Evolutionary conservation across 2,888 invertebrate species (phyloP), one percentile per base, ranked within the genome.

Genomic region (Leptogaster cylindrica): DNA sequence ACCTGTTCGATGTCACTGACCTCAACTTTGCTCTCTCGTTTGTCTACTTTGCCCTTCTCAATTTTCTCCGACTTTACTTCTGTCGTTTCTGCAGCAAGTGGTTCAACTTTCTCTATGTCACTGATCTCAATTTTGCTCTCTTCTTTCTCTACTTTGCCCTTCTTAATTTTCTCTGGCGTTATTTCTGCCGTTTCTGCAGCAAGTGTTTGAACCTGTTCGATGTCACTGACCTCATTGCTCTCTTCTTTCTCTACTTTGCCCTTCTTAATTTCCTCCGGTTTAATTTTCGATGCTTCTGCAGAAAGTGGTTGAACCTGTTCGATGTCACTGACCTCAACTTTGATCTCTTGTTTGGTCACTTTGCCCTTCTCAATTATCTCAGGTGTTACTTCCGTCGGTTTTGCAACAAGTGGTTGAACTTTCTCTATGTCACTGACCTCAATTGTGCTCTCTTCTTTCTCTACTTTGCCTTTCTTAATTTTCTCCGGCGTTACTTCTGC

Each of bases 361-460:
- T 25, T 27, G 4, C 28, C 28, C 12, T 25, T 25, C 27, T 25
- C 28, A 14, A 33, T 8, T 7, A 33, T 33, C 8, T 55, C 52
- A 16, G n/a, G 5, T 2, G 31, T 55, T 4, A 55, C 10, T 33
- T 31, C 8, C 3, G 25, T 14, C 3, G 20, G 1, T 18, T 33
- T 18, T 2, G 18, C 33, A 33, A 12, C n/a, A 4, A 14, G 33
- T 14, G 10, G 10, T 33, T 55, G 16, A 14, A 18, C 33, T 33
- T 12, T 10, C 20, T 33, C 28, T n/a, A 44, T 16, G 1, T n/a
- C 28, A n/a, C 3, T 51, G 3, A 25, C 14, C 10, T 50, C 66
- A 7, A 68, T 23, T 71, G 71, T 71, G 66, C 65, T 73, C 74
- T 52, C 75, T 73, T 2, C 18, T 18, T 2, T 14, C 1, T 4